Evolutionary conservation across 1,140 invertebrate species (phyloP).

Genomic region (Drosophila sturtevanti): DNA sequence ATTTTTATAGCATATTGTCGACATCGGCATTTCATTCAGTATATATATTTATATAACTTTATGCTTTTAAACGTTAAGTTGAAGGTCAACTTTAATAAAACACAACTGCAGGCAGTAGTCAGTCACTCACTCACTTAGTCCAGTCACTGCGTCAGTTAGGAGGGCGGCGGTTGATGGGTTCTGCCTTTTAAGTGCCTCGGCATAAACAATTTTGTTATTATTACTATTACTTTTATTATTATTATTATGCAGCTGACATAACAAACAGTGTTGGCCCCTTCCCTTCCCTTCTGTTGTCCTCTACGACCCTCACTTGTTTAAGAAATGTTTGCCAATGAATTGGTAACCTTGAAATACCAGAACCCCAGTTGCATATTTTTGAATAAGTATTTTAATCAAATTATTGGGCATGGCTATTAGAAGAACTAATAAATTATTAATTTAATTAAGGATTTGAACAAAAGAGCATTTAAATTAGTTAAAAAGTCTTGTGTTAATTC

Average conservation of each 20-base stretch:
- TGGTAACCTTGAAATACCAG: constrained; percentile 36
- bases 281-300: not conserved
- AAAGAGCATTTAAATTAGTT: not conserved
- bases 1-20: too few relatives aligned
- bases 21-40: too few relatives aligned
- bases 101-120: too few relatives aligned
- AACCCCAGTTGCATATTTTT: constrained; percentile 20
- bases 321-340: constrained; percentile 49
- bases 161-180: too few relatives aligned
- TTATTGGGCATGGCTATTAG: constrained; percentile 37
- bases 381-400: constrained; percentile 11
- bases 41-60: too few relatives aligned
- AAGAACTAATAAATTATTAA: not conserved
- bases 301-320: not conserved
- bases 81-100: too few relatives aligned
- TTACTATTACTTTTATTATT: too few relatives aligned
- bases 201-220: constrained; percentile 31
- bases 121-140: too few relatives aligned
- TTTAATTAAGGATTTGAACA: too few relatives aligned
- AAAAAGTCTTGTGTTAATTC: not conserved
- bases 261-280: constrained; percentile 18
- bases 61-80: too few relatives aligned
- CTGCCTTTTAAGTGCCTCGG: constrained; percentile 41
- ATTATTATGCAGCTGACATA: too few relatives aligned
- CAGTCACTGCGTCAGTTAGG: too few relatives aligned